Base-by-base conservation (phyloP, 2,797 vertebrate genomes). In the Ibycter americanus region DNA sequence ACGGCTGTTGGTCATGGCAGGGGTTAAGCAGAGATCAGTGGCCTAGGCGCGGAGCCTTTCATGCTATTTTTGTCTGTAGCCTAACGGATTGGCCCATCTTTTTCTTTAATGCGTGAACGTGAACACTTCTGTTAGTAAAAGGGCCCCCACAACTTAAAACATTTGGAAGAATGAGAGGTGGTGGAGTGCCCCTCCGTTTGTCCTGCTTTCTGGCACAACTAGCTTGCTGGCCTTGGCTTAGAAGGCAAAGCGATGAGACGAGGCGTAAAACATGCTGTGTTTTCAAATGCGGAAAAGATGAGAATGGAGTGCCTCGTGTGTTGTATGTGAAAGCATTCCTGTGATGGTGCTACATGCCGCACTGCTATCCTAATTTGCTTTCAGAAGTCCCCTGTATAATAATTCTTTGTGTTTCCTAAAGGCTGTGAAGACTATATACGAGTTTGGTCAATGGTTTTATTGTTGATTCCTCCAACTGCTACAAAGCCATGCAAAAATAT, bases 351-450 rank as follows among this genome's bases (percentile, higher is more conserved):
- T 90, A 54, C 95, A 92, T 77, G 90, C 90, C 0, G 5, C 95
- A 90, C 92, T 95, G 91, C 93, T 82, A 63, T 93, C 94, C 89
- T 81, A 71, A 95, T 97, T 97, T 97, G 90, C 94, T 93, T 88
- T 92, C 80, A 67, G 56, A 79, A 49, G 70, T 49, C 77, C 47
- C 42, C 87, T 81, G 61, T 65, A 93, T 91, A 96, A 95, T 96
- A 44, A 83, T 94, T 87, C 93, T 95, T 97, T 97, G 94, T 97
- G 67, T 92, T 96, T 93, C 63, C 82, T 89, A 72, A 83, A 66
- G 81, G 91, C 89, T 65, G 44, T 67, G 88, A 92, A 90, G 80
- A 61, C 90, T 97, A 92, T 96, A 93, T 83, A 82, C 3, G 54
- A 87, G 42, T 88, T 93, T 92, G 78, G 49, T 97, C 91, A 97